A percentile compares a stretch with the other conserved stretches of the same genome.
Evolutionary conservation across 2,797 vertebrate species (phyloP).

Genomic region (Aulostomus chinensis): DNA sequence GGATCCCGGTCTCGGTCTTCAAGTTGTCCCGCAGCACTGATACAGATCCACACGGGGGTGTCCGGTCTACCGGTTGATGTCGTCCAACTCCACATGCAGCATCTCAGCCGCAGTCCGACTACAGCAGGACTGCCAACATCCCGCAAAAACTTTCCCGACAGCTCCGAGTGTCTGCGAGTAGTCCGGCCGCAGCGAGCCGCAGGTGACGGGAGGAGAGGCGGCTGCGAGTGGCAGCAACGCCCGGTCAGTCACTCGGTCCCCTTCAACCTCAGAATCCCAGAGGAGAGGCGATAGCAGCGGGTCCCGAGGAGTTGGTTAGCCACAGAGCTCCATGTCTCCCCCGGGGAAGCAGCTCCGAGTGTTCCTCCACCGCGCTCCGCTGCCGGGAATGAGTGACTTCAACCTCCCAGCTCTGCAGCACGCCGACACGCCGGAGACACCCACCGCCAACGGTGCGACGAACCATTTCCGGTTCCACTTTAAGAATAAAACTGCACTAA

Average conservation of each 20-base stretch:
- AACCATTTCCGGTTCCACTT: neutral
- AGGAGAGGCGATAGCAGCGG: neutral
- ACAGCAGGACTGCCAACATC: slow-evolving; percentile 17
- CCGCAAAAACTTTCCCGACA: slow-evolving; percentile 31
- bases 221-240: slow-evolving; percentile 27
- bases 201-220: slow-evolving; percentile 48
- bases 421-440: too few species aligned
- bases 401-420: slow-evolving; percentile 23
- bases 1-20: too few species aligned
- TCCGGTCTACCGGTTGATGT: too few species aligned
- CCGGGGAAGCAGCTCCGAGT: too few species aligned
- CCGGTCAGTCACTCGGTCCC: slow-evolving; percentile 15
- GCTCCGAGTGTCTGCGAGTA: neutral
- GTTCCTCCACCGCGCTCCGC: too few species aligned
- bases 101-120: slow-evolving; percentile 21
- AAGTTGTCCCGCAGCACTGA: slow-evolving; percentile 30
- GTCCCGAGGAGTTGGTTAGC: slow-evolving; percentile 17
- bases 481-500: slow-evolving; percentile 35
- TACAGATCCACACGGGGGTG: too few species aligned
- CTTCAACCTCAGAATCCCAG: neutral
- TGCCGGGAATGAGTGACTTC: slow-evolving; percentile 38
- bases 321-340: slow-evolving; percentile 11
- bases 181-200: slow-evolving; percentile 32
- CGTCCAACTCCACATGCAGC: slow-evolving; percentile 33
- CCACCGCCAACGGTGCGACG: fast-evolving